These are phyloP conservation scores for Emydocephalus ijimae DNA, from an alignment of 2,113 vertebrate species.

Conservation along the genomic window DNA sequence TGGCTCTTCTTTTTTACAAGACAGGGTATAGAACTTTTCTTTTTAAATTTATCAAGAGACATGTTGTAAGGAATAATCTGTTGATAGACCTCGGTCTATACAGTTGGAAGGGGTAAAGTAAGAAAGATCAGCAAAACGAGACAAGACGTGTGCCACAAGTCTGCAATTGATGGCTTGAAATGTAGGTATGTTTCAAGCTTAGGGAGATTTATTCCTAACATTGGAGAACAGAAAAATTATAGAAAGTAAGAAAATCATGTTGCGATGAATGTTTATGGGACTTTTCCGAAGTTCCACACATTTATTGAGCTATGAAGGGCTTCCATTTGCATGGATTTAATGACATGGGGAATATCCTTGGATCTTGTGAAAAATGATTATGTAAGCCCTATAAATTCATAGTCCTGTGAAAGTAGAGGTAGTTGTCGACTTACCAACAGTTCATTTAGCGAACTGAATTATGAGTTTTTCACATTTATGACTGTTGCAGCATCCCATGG, in stretches of 20 bases:
- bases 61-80: neutral
- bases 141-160: neutral
- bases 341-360: neutral
- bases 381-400: neutral
- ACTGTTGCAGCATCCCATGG: too few relatives aligned
- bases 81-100: too few relatives aligned
- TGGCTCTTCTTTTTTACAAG: neutral
- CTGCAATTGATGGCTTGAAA: neutral
- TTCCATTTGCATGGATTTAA: neutral
- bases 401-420: neutral
- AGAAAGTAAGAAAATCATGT: neutral
- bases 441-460: too few relatives aligned
- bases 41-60: neutral
- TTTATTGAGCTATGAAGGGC: too few relatives aligned
- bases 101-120: neutral
- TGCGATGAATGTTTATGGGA: neutral
- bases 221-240: neutral
- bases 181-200: neutral
- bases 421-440: too few relatives aligned
- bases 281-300: neutral
- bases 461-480: too few relatives aligned
- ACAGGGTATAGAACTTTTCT: neutral
- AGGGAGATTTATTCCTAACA: neutral
- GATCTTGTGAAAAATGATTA: neutral
- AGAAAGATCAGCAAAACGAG: neutral